These are phyloP conservation scores for Luperina testacea DNA, from an alignment of 2,888 invertebrate species.

Conservation along the genomic window DNA sequence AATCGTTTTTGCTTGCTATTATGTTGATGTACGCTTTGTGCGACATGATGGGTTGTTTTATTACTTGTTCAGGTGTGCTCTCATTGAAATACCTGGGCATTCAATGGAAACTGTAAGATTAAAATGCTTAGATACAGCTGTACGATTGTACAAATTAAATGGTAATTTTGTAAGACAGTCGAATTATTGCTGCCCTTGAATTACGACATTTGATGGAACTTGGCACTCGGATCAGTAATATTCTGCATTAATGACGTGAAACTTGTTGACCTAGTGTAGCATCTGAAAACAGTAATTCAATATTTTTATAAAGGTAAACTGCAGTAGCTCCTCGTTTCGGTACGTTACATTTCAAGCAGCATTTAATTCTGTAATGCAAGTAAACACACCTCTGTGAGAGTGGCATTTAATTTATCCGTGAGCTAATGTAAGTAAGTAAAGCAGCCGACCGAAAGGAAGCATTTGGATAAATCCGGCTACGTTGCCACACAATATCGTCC, in stretches of 20 bases:
- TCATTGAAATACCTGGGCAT: slow-evolving; percentile 4
- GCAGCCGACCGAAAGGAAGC: slow-evolving; percentile 12
- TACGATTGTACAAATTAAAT: background rate
- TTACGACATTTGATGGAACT: background rate
- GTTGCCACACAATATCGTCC: slow-evolving; percentile 32
- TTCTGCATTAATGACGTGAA: background rate
- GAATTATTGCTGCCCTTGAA: slow-evolving; percentile 3
- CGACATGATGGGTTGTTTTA: slow-evolving; percentile 37
- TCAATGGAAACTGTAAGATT: background rate
- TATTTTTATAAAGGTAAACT: background rate
- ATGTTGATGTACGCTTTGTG: slow-evolving; percentile 38
- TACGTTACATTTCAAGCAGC: slow-evolving; percentile 9
- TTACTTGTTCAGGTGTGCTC: slow-evolving; percentile 38
- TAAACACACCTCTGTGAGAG: slow-evolving; percentile 9
- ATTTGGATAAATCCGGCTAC: slow-evolving; percentile 32
- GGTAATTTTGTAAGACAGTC: background rate
- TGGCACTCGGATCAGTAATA: background rate
- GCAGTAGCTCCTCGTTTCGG: background rate
- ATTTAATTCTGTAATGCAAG: slow-evolving; percentile 12
- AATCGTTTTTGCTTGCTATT: slow-evolving; percentile 51
- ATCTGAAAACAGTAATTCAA: slow-evolving; percentile 6
- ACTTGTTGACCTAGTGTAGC: background rate
- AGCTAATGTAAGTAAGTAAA: slow-evolving; percentile 37
- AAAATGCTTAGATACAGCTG: background rate
- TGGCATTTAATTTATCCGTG: slow-evolving; percentile 22